Conservation (phyloP, 2,888 invertebrate species). For the Pristionchus mayeri region DNA sequence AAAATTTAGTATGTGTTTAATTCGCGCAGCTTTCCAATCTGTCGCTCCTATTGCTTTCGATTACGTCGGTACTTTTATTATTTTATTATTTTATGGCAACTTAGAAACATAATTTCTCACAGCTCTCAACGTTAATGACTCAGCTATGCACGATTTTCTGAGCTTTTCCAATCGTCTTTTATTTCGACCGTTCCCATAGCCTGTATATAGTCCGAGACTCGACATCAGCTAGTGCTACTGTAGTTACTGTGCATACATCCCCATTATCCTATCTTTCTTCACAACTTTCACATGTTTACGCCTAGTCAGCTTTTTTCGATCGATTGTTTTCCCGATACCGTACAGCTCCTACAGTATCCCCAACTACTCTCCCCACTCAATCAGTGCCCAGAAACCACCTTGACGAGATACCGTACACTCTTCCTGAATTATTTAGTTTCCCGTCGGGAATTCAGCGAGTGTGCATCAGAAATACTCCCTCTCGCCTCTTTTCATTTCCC, state of each 20-base stretch:
- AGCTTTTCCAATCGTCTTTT: neutral
- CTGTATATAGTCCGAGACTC: constrained; percentile 14
- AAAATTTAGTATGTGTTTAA: neutral
- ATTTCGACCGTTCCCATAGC: too few relatives aligned
- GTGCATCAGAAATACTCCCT: too few relatives aligned
- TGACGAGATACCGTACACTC: constrained; percentile 37
- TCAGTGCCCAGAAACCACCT: constrained; percentile 38
- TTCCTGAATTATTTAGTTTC: neutral
- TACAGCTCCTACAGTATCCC: neutral
- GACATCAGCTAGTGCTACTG: constrained; percentile 23
- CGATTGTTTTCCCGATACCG: neutral
- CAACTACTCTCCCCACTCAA: neutral
- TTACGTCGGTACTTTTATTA: constrained; percentile 26
- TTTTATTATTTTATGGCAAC: neutral
- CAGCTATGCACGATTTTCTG: constrained; percentile 32
- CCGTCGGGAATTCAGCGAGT: neutral
- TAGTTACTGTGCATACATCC: constrained; percentile 31
- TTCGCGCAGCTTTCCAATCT: neutral
- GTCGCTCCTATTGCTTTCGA: constrained; percentile 12
- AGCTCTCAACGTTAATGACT: constrained; percentile 26
- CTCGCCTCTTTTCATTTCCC: neutral
- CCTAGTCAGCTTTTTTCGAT: neutral
- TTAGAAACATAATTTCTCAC: neutral
- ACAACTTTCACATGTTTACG: neutral
- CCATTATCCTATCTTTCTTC: neutral